phyloP scores from a whole-genome alignment of 2,113 vertebrate species.

The Platichthys flesus region DNA sequence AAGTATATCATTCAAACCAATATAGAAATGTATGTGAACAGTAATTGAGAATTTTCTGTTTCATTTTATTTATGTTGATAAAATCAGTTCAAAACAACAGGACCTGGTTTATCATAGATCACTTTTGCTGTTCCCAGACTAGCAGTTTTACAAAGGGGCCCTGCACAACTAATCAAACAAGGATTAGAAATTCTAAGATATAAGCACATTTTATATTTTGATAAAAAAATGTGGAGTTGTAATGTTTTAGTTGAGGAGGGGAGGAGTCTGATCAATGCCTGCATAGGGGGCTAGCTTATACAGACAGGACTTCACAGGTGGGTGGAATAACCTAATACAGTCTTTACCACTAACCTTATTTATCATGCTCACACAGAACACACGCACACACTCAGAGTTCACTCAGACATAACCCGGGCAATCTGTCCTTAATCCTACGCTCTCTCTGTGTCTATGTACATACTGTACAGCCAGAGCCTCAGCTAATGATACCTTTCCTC shows the following conservation, averaged over 20 bases:
- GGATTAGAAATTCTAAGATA: no score
- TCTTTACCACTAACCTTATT: conserved; percentile 14
- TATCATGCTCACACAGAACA: conserved; percentile 6
- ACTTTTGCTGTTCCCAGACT: no score
- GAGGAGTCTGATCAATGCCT: not conserved
- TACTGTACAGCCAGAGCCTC: conserved; percentile 27
- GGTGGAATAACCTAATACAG: conserved; percentile 7
- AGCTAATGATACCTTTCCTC: conserved; percentile 42
- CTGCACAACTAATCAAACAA: not conserved
- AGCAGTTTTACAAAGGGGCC: no score
- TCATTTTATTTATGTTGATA: no score
- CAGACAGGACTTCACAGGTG: conserved; percentile 16
- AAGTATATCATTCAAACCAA: no score
- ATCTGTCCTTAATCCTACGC: conserved; percentile 17
- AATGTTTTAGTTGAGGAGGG: not conserved
- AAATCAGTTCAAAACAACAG: no score
- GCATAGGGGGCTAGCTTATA: not conserved
- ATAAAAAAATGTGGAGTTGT: not conserved
- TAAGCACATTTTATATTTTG: not conserved
- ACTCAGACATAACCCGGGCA: conserved; percentile 22
- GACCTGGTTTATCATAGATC: no score
- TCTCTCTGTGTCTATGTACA: conserved; percentile 10
- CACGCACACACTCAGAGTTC: conserved; percentile 5
- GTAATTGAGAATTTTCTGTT: no score
- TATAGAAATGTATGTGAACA: no score